Evolutionary conservation across 2,888 invertebrate species (phyloP).

Genomic region (Artemia sinica): DNA sequence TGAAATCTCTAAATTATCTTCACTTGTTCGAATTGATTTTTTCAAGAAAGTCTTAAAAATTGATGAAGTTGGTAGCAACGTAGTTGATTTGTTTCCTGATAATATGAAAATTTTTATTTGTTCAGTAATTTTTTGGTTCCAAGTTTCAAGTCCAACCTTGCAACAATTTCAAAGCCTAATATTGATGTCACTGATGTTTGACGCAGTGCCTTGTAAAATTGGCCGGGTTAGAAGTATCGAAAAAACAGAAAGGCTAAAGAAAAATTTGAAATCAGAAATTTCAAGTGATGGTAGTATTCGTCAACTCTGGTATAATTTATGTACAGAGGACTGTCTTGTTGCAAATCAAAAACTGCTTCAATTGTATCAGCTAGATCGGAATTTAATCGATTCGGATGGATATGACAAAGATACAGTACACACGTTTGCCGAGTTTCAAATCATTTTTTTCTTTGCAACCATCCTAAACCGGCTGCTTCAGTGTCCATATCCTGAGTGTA

Average conservation of each 20-base stretch:
- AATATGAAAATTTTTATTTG: neutral
- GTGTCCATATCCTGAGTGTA: neutral
- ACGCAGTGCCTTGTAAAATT: neutral
- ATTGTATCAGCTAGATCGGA: neutral
- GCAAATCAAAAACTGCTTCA: neutral
- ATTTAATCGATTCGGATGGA: neutral
- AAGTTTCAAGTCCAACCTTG: neutral
- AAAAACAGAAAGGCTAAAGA: neutral
- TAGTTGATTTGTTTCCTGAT: neutral
- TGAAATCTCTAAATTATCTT: neutral
- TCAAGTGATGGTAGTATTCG: neutral
- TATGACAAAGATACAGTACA: conserved; percentile 19
- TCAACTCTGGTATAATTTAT: neutral
- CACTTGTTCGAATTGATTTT: neutral
- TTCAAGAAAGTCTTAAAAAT: neutral
- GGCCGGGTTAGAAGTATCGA: neutral
- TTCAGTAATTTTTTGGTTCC: neutral
- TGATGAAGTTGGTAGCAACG: neutral
- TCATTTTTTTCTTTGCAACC: conserved; percentile 14
- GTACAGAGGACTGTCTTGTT: neutral
- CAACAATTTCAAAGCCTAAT: neutral
- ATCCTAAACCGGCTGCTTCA: conserved; percentile 7
- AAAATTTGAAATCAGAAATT: neutral
- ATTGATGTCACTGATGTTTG: neutral
- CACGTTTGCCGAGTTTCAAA: conserved; percentile 19